phyloP scores from a whole-genome alignment of 2,888 invertebrate genomes.

The Vandiemenella viatica region DNA sequence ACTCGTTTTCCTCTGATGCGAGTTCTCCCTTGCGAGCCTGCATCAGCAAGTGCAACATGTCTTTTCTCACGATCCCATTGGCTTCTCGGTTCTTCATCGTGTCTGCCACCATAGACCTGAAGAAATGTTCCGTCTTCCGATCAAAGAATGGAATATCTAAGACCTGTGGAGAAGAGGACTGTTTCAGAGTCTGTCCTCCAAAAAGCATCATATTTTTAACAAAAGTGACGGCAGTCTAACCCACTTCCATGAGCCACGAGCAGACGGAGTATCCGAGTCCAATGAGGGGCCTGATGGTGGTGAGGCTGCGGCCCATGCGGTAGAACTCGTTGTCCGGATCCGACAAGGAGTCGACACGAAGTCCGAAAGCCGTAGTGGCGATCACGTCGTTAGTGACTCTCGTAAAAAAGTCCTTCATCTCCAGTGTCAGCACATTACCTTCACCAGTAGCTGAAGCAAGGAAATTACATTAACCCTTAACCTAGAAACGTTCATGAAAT shows the following conservation, averaged over 20 bases:
- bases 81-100: background rate
- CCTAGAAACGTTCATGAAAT: no score
- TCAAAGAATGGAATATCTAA: background rate
- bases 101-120: background rate
- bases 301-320: slow-evolving; percentile 32
- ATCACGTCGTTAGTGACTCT: slow-evolving; percentile 39
- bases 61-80: background rate
- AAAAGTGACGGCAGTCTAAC: no score
- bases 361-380: slow-evolving; percentile 35
- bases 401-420: slow-evolving; percentile 31
- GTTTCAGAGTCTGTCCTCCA: no score
- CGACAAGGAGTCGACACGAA: slow-evolving; percentile 37
- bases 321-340: slow-evolving; percentile 39
- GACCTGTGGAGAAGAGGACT: no score
- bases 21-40: background rate
- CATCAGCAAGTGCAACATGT: background rate
- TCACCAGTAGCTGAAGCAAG: no score
- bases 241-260: no score
- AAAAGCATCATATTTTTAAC: no score
- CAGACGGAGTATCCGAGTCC: no score
- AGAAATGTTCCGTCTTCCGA: background rate
- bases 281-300: no score
- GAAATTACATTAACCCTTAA: no score
- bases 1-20: background rate
- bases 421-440: slow-evolving; percentile 16